Conservation (phyloP, 1,140 invertebrate genomes). For the Bombus fervidus region DNA sequence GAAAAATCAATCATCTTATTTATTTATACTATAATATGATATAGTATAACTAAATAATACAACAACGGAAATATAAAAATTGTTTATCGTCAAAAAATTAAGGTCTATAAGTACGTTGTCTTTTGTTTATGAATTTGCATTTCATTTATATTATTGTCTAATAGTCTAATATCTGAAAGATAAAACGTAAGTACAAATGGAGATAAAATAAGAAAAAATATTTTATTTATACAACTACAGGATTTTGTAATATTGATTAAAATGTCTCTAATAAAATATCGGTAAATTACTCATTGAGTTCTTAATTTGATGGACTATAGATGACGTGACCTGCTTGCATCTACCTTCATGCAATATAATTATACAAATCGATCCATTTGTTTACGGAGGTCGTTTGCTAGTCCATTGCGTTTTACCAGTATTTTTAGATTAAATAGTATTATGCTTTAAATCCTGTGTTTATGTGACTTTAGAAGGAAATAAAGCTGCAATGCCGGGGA, state of each 20-base stretch:
- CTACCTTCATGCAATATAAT: neutral
- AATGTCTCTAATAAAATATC: neutral
- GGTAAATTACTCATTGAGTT: constrained; percentile 2
- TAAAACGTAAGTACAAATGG: too few relatives aligned
- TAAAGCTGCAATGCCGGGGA: constrained; percentile 62
- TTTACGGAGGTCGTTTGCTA: constrained; percentile 73
- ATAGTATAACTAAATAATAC: too few relatives aligned
- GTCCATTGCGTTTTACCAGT: constrained; percentile 35
- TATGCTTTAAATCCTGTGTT: constrained; percentile 65
- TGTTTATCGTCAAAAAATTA: too few relatives aligned
- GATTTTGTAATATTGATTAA: too few relatives aligned
- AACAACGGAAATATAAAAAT: too few relatives aligned
- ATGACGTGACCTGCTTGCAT: neutral
- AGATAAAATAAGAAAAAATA: too few relatives aligned
- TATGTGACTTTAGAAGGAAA: constrained; percentile 52
- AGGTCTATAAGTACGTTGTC: too few relatives aligned
- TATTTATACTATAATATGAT: too few relatives aligned
- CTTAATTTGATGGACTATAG: neutral
- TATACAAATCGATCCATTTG: constrained; percentile 71
- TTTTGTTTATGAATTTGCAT: too few relatives aligned
- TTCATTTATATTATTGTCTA: too few relatives aligned
- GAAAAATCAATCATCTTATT: too few relatives aligned
- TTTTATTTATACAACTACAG: neutral
- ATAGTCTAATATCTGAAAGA: too few relatives aligned
- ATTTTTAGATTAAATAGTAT: constrained; percentile 39